These are phyloP conservation scores for Cistogaster globosa DNA, from an alignment of 2,888 invertebrate genomes.

Conservation along the genomic window DNA sequence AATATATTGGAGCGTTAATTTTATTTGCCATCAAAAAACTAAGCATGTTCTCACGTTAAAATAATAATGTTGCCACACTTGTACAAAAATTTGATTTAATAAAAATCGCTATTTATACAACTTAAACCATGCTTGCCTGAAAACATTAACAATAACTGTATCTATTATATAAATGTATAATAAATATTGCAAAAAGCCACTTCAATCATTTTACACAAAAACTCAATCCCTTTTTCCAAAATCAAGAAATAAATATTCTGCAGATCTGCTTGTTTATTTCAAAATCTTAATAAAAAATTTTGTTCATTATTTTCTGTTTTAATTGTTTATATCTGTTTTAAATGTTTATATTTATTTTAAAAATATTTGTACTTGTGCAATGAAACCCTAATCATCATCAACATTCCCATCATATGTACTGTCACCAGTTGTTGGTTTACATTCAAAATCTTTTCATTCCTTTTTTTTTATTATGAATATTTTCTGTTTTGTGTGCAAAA, in stretches of 20 bases:
- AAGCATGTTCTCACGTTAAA: too few species aligned
- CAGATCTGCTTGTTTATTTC: conserved; percentile 43
- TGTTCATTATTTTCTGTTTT: conserved; percentile 13
- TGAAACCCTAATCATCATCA: conserved; percentile 39
- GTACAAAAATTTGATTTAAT: too few species aligned
- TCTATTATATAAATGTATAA: too few species aligned
- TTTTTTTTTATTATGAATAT: conserved; percentile 29
- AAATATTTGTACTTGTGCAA: conserved; percentile 47
- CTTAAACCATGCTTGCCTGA: too few species aligned
- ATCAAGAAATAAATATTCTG: background rate
- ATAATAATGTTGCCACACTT: too few species aligned
- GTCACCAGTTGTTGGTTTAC: conserved; percentile 59
- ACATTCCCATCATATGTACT: conserved; percentile 33
- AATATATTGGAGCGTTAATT: too few species aligned
- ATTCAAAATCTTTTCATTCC: conserved; percentile 32
- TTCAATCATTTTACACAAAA: background rate
- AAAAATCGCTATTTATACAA: too few species aligned
- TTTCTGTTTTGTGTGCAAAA: conserved; percentile 40
- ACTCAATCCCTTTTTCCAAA: conserved; percentile 1
- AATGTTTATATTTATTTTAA: conserved; percentile 43
- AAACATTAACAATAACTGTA: too few species aligned
- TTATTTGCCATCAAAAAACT: too few species aligned
- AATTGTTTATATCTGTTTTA: conserved; percentile 22
- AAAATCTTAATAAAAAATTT: conserved; percentile 33
- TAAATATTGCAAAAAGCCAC: too few species aligned